Percentiles rank a stretch among this genome's conserved stretches.
These are phyloP conservation scores for Thera obeliscata DNA, from an alignment of 2,888 invertebrate species.

Conservation along the genomic window DNA sequence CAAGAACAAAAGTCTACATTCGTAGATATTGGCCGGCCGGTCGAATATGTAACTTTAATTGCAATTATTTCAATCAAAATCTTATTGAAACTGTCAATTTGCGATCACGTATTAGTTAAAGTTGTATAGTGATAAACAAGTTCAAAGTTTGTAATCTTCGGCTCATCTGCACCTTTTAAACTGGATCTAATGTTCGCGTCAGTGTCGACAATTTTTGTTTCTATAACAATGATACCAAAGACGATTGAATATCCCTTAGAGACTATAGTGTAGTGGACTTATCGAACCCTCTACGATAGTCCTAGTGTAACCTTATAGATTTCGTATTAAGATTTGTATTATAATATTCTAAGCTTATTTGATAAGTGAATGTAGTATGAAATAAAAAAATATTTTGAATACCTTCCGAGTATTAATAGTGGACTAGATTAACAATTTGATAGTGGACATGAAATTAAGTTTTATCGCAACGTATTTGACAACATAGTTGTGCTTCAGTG, in stretches of 20 bases:
- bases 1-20: too few relatives aligned
- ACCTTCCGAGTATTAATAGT: conserved; percentile 75
- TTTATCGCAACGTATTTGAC: conserved; percentile 55
- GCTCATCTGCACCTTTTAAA: conserved; percentile 22
- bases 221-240: conserved; percentile 83
- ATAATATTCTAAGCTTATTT: conserved; percentile 65
- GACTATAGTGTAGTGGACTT: conserved; percentile 63
- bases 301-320: conserved; percentile 74
- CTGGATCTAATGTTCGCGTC: conserved; percentile 54
- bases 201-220: conserved; percentile 65
- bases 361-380: conserved; percentile 63
- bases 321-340: conserved; percentile 80
- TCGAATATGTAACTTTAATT: too few relatives aligned
- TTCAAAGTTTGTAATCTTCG: background rate
- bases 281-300: conserved; percentile 55
- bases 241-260: conserved; percentile 82
- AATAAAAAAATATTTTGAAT: conserved; percentile 77
- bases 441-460: conserved; percentile 43
- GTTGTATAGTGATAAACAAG: background rate
- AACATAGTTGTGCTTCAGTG: conserved; percentile 72
- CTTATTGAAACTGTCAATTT: too few relatives aligned
- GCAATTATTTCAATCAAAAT: too few relatives aligned
- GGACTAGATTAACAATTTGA: conserved; percentile 42
- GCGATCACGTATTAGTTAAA: too few relatives aligned
- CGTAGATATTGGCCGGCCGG: too few relatives aligned